Evolutionary conservation across 1,140 invertebrate species (phyloP).

Genomic region (Psix sp.): DNA sequence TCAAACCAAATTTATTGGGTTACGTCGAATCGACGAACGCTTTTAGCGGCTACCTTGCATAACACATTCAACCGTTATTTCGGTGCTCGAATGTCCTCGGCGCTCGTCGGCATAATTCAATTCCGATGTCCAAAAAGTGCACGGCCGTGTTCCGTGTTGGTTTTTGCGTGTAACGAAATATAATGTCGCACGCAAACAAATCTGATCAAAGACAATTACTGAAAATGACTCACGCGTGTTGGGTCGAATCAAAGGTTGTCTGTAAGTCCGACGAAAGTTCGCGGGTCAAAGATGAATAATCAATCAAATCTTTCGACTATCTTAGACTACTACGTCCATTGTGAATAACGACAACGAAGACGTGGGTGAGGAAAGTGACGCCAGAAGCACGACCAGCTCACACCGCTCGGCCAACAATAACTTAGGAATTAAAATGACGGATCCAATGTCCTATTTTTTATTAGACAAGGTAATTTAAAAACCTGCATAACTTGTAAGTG

Average conservation of each 20-base stretch:
- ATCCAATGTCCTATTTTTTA: constrained; percentile 69
- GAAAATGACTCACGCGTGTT: too few relatives aligned
- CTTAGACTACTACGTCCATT: constrained; percentile 60
- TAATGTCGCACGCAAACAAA: too few relatives aligned
- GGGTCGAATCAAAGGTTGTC: too few relatives aligned
- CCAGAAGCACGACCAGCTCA: constrained; percentile 69
- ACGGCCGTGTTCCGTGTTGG: too few relatives aligned
- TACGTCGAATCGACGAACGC: constrained; percentile 11
- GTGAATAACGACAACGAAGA: constrained; percentile 69
- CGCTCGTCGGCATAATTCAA: constrained; percentile 2
- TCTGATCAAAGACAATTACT: too few relatives aligned
- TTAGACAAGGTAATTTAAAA: constrained; percentile 67
- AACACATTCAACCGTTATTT: constrained; percentile 5
- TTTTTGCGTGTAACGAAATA: too few relatives aligned
- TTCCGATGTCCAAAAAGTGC: constrained; percentile 6
- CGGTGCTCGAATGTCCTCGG: neutral
- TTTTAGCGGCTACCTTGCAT: constrained; percentile 5
- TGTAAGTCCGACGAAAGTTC: too few relatives aligned
- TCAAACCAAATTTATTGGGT: constrained; percentile 11
- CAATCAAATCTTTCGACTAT: constrained; percentile 12
- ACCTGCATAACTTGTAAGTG: neutral
- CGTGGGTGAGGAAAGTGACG: constrained; percentile 69
- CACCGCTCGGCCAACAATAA: constrained; percentile 70
- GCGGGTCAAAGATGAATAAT: too few relatives aligned
- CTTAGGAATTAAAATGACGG: constrained; percentile 63